Percentiles rank a stretch among this genome's conserved stretches.
These are phyloP conservation scores for Drosophila infuscata DNA, from an alignment of 2,888 invertebrate genomes.

Conservation along the genomic window DNA sequence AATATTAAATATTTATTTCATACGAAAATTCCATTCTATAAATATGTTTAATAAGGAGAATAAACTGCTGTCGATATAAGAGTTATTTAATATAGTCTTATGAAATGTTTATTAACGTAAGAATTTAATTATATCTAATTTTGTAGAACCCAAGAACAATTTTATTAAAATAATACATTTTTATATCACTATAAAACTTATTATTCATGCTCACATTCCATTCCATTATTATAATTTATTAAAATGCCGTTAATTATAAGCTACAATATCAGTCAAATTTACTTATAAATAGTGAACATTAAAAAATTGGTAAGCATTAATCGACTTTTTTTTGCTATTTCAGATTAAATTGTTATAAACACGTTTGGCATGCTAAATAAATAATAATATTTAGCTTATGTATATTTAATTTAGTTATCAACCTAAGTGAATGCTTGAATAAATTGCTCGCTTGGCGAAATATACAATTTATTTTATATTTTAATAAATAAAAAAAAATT, in stretches of 20 bases:
- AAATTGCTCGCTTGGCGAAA: conserved; percentile 3
- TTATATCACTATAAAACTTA: not conserved
- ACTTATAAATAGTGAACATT: not conserved
- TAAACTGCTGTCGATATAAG: not conserved
- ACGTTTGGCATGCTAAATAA: conserved; percentile 1
- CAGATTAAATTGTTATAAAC: conserved; percentile 2
- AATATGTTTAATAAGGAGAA: not conserved
- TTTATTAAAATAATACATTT: no score
- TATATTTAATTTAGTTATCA: conserved; percentile 1
- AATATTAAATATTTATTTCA: not conserved
- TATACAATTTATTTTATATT: not conserved
- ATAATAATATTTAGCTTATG: not conserved
- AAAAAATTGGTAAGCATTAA: not conserved
- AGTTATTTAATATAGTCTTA: not conserved
- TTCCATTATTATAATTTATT: not conserved
- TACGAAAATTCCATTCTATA: not conserved
- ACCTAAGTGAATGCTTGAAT: conserved; percentile 1
- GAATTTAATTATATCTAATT: not conserved
- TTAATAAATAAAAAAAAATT: not conserved
- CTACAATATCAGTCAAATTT: not conserved
- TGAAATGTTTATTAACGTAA: not conserved
- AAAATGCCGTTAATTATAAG: not conserved
- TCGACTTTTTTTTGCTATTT: not conserved
- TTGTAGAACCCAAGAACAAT: no score
- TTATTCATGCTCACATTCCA: not conserved